Percentiles rank a stretch among this genome's conserved stretches.
Conservation (phyloP, 1,140 invertebrate genomes). For the Yoshiicerus persimilis region DNA sequence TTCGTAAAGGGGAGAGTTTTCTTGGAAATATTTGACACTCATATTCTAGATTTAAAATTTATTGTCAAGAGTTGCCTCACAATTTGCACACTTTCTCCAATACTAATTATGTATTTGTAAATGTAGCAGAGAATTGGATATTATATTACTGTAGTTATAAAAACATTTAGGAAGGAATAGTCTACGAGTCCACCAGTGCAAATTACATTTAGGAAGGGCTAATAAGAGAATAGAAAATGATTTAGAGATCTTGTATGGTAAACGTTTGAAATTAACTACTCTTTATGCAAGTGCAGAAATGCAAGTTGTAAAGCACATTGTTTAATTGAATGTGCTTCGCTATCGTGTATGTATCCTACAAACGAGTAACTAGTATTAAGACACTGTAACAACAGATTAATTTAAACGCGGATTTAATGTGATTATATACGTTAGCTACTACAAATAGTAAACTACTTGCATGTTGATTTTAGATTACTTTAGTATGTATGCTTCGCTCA, state of each 20-base stretch:
- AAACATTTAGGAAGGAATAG: no score
- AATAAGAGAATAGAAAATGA: background rate
- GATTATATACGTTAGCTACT: no score
- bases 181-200: background rate
- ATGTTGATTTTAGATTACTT: no score
- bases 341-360: background rate
- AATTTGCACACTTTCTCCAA: background rate
- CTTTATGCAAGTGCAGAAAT: background rate
- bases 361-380: background rate
- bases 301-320: background rate
- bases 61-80: no score
- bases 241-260: background rate
- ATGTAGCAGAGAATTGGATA: background rate
- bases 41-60: no score
- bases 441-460: no score
- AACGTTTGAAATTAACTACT: background rate
- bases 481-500: no score
- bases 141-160: no score
- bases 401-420: background rate
- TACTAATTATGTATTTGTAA: background rate
- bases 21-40: background rate
- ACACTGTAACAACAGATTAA: background rate
- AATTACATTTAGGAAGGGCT: background rate
- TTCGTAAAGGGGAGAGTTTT: background rate
- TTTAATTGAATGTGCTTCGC: background rate